These are phyloP conservation scores for Numenius phaeopus DNA, from an alignment of 2,797 vertebrate species.

Conservation along the genomic window DNA sequence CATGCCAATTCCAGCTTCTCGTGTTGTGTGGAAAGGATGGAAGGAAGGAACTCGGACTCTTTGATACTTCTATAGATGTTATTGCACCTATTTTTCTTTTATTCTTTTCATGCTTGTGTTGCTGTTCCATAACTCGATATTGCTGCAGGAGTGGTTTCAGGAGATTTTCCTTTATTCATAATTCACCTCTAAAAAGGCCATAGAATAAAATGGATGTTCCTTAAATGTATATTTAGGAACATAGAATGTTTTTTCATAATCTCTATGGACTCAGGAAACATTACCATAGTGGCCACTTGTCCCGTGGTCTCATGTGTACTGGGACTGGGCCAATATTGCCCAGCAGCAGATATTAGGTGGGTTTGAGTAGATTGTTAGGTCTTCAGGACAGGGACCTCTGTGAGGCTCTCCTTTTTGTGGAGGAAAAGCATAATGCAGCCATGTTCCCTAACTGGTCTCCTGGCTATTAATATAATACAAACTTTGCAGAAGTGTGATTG, in stretches of 20 bases:
- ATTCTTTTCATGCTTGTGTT: not conserved
- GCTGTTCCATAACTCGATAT: not conserved
- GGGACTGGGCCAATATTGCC: not conserved
- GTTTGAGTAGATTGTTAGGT: not conserved
- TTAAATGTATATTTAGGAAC: not conserved
- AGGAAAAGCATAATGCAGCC: not conserved
- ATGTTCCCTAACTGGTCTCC: not conserved
- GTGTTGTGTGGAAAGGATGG: not conserved
- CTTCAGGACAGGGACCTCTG: not conserved
- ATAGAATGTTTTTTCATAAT: not conserved
- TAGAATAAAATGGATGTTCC: not conserved
- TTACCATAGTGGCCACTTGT: not conserved
- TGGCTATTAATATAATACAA: not conserved
- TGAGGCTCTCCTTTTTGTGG: not conserved
- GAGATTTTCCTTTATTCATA: not conserved
- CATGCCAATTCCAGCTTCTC: not conserved
- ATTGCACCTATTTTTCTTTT: not conserved
- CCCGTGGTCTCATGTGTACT: not conserved
- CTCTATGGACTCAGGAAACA: not conserved
- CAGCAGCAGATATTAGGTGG: not conserved
- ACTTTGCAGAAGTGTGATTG: not conserved
- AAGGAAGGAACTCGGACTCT: not conserved
- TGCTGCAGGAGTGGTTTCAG: not conserved
- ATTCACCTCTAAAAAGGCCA: not conserved
- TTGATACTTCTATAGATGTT: not conserved